Base-by-base conservation (phyloP, 1,140 invertebrate genomes). In the Steinernema khuongi region DNA sequence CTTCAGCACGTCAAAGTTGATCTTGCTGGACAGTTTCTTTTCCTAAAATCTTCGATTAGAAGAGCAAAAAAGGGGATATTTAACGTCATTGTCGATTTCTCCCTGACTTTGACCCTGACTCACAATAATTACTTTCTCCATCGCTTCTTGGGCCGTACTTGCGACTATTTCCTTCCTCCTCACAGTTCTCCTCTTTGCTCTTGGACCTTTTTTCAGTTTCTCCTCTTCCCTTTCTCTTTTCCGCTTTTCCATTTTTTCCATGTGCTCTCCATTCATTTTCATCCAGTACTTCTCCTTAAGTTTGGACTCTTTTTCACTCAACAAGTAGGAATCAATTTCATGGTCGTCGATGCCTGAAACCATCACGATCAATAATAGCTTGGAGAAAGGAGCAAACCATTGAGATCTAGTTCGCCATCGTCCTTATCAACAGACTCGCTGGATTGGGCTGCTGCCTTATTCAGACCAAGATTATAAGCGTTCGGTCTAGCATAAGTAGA, bases 1-100 rank as follows among this genome's bases (percentile, higher is more conserved):
- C 26, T 93, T 94, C 17, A 98, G 87, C 22, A 97, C 94, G 80
- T 97, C 94, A 83, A 97, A 98, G 86, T 98, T 96, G 32, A 98
- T 96, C 89, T 98, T 98, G 1, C 90, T 91, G 0, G 94, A 97
- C 73, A 98, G 91, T 84, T 93, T 93, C 85, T 95, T 96, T 32
- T 84, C 82, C 78, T 84, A 67, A 72, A 82, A 7, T 2, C 7
- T n/a, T 67, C 26, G 30, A 4, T 67, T 17, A 7, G 7, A 67
- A 67, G 26, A n/a, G 41, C 1, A 44, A 43, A 0, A 30, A 31
- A 28, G 28, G 60, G 11, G 31, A 18, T 28, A 44, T 70, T 1
- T 70, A n/a, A n/a, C n/a, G 33, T 19, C 50, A 22, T 68, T 72
- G 66, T 18, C 22, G 32, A 26, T 11, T 31, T 2, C 17, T 71